These are phyloP conservation scores for Sebastes elongatus DNA, from an alignment of 2,797 vertebrate species.

Conservation along the genomic window DNA sequence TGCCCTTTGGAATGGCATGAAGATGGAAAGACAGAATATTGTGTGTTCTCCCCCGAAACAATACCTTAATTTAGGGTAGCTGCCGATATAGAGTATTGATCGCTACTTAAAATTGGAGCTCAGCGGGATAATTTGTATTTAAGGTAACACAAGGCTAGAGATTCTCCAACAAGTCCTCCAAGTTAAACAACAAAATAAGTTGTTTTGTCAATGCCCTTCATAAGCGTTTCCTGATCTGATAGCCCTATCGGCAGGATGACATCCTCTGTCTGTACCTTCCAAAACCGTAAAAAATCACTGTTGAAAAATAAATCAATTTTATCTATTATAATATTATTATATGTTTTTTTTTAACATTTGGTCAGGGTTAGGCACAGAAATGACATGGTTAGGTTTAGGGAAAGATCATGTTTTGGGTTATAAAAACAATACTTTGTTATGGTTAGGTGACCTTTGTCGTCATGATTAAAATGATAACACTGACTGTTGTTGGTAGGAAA, in stretches of 20 bases:
- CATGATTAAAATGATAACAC: not conserved
- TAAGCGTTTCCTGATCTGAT: not conserved
- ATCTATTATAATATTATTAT: not conserved
- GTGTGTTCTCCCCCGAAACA: not conserved
- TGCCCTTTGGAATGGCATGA: slow-evolving; percentile 49
- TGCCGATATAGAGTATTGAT: not conserved
- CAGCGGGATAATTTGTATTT: not conserved
- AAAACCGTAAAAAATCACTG: not conserved
- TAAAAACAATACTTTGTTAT: not conserved
- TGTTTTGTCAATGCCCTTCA: not conserved
- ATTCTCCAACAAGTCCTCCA: not conserved
- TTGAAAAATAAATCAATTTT: not conserved
- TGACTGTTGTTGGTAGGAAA: not conserved
- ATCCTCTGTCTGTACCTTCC: not conserved
- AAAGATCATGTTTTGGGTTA: not conserved
- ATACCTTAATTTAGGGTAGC: not conserved
- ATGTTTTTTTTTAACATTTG: not conserved
- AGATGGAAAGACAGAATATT: slow-evolving; percentile 11
- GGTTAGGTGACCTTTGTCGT: not conserved
- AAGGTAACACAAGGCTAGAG: not conserved
- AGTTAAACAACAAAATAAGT: not conserved
- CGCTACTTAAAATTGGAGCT: not conserved
- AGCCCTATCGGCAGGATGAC: not conserved
- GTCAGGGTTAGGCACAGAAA: not conserved
- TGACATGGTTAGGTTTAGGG: not conserved